These are phyloP conservation scores for Drosophila subpulchrella DNA, from an alignment of 1,140 invertebrate species.

Conservation along the genomic window DNA sequence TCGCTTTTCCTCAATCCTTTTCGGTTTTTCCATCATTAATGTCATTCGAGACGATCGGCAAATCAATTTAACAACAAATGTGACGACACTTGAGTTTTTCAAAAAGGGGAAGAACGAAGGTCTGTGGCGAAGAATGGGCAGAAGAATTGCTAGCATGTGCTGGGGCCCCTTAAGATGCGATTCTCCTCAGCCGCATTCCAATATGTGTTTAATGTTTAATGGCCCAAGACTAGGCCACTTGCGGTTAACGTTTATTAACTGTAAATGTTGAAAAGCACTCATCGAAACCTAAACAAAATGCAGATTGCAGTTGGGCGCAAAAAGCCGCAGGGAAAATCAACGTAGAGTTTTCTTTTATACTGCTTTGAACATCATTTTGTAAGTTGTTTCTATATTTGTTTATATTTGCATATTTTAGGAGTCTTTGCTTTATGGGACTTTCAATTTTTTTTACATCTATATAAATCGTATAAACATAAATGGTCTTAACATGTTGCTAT, in stretches of 20 bases:
- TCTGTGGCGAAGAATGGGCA: slow-evolving; percentile 1
- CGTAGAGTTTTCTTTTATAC: not conserved
- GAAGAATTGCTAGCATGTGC: slow-evolving; percentile 10
- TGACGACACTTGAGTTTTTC: slow-evolving; percentile 47
- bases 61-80: slow-evolving; percentile 73
- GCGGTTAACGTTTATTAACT: slow-evolving; percentile 70
- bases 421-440: not conserved
- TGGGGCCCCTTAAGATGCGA: slow-evolving; percentile 9
- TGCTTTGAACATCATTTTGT: not conserved
- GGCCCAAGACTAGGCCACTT: slow-evolving; percentile 39
- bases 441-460: not conserved
- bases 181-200: slow-evolving; percentile 29
- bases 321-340: slow-evolving; percentile 2
- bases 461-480: too few relatives aligned
- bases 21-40: slow-evolving; percentile 33
- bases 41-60: slow-evolving; percentile 64
- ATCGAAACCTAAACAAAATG: slow-evolving; percentile 3
- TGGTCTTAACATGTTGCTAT: not conserved
- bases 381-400: not conserved
- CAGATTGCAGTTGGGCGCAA: slow-evolving; percentile 17
- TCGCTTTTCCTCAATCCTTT: slow-evolving; percentile 8
- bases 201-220: slow-evolving; percentile 33
- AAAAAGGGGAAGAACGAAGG: not conserved
- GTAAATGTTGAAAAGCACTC: slow-evolving; percentile 46
- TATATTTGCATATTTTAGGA: not conserved